Base-by-base conservation (phyloP, 2,888 invertebrate species). In the Drosophila picticornis region DNA sequence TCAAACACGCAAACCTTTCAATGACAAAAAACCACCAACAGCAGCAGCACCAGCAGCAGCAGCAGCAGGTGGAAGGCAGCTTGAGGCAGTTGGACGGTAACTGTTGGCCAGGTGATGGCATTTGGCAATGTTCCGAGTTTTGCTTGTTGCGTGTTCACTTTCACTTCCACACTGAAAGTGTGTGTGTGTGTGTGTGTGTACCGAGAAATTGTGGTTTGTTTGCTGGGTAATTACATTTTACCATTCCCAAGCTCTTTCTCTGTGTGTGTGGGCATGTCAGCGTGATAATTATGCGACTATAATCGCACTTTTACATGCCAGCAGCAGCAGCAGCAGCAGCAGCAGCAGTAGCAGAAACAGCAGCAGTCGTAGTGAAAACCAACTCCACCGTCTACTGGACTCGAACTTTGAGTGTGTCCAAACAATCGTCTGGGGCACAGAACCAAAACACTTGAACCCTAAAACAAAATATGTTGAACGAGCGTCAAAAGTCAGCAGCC, bases 261-360 rank as follows among this genome's bases (percentile, higher is more conserved):
- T 70, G 58, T 75, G 57, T 70, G 75, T 77, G 57, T 72, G 77
- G 71, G 87, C 72, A 89, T 87, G 87, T 84, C 85, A 84, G 90
- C 90, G 90, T 90, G 90, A 87, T 88, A 88, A 88, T 88, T 88
- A 90, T 90, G 91, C 83, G 90, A 84, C 88, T 87, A 90, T 88
- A 89, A 88, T 88, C 88, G 81, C 88, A 86, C 88, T 88, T 81
- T 89, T 87, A 84, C 90, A 90, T 89, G 88, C 88, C 82, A 88
- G 52, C n/a, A 38, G 16, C 36, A 36, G 13, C 25, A 25, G 52
- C 19, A 52, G 53, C 32, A 22, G 27, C 34, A 36, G 19, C 53
- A 55, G 3, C 9, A 25, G 75, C 66, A 66, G 34, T 68, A 80
- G 43, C 52, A 50, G 31, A 13, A 46, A 13, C 4, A 13, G 36